These are phyloP conservation scores for Chionomys nivalis DNA, from an alignment of 2,113 vertebrate species.

Conservation along the genomic window DNA sequence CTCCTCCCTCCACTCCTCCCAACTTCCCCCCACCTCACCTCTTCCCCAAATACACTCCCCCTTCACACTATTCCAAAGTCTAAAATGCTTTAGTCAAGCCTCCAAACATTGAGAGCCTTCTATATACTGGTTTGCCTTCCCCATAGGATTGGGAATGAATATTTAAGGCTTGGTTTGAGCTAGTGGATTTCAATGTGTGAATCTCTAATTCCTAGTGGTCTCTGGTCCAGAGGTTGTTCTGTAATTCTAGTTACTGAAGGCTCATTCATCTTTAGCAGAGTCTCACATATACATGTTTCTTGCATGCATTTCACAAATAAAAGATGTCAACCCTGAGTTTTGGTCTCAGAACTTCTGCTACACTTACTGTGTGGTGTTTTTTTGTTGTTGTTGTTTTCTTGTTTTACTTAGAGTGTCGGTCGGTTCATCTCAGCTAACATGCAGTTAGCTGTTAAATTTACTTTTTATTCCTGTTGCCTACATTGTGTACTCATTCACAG, in stretches of 20 bases:
- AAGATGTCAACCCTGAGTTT: background rate
- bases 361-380: background rate
- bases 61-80: background rate
- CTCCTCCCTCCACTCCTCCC: background rate
- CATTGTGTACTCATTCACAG: background rate
- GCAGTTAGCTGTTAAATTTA: background rate
- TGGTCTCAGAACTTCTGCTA: background rate
- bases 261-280: background rate
- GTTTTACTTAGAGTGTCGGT: background rate
- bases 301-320: background rate
- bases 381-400: background rate
- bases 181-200: background rate
- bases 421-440: background rate
- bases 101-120: background rate
- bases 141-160: too few species aligned
- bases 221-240: background rate
- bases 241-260: background rate
- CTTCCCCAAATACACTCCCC: background rate
- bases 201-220: background rate
- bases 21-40: background rate
- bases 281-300: background rate
- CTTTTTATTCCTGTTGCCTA: background rate
- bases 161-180: background rate
- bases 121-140: background rate
- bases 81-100: background rate